Percentiles rank a stretch among this genome's conserved stretches.
These are phyloP conservation scores for Formica aserva DNA, from an alignment of 2,888 invertebrate species.

Conservation along the genomic window DNA sequence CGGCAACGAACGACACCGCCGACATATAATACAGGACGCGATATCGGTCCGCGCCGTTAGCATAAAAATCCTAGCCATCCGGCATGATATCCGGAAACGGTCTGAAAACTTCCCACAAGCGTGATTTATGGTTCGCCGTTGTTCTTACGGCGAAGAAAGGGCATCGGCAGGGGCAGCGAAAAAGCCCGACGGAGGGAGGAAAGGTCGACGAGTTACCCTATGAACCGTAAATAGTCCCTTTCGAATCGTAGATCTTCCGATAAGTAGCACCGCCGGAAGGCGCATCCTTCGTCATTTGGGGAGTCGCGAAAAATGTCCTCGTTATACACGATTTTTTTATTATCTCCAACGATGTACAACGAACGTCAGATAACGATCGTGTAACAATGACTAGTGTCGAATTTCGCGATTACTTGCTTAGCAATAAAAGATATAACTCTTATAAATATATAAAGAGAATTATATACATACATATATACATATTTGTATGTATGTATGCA, in stretches of 20 bases:
- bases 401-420: background rate
- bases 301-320: constrained; percentile 60
- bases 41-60: constrained; percentile 71
- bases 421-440: background rate
- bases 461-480: no score
- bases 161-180: constrained; percentile 53
- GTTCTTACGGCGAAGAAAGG: constrained; percentile 50
- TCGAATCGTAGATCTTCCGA: constrained; percentile 79
- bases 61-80: constrained; percentile 81
- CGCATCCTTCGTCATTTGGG: constrained; percentile 64
- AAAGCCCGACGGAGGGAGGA: constrained; percentile 26
- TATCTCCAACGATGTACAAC: constrained; percentile 61
- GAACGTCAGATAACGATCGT: constrained; percentile 67
- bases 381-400: constrained; percentile 35
- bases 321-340: constrained; percentile 74
- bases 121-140: constrained; percentile 78
- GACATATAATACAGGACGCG: constrained; percentile 40
- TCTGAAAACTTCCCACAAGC: constrained; percentile 76
- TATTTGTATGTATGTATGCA: no score
- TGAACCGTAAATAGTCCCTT: constrained; percentile 80
- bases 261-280: constrained; percentile 72
- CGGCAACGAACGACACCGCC: constrained; percentile 2
- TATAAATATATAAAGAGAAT: background rate
- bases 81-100: constrained; percentile 70
- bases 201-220: constrained; percentile 56